Base-by-base conservation (phyloP, 2,888 invertebrate genomes). In the Tetheella fluctuosa region DNA sequence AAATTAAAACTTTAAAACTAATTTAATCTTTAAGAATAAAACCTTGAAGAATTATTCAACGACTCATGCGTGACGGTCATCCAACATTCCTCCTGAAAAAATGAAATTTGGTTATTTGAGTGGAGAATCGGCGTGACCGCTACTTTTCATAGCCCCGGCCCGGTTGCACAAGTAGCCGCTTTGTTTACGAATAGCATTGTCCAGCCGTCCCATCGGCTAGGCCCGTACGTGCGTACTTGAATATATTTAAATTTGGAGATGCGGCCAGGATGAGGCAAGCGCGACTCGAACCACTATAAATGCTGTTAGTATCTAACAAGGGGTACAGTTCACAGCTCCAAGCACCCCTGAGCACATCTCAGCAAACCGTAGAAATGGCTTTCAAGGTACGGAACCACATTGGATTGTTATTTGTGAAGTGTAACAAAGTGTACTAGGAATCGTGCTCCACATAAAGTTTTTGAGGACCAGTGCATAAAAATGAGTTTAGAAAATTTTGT, bases 221-320 rank as follows among this genome's bases (percentile, higher is more conserved):
- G 74, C 80, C 79, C 64, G 89, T 91, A 93, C 92, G 92, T 92
- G 93, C 90, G 92, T 93, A 91, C 93, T 93, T 93, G 93, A 92
- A 88, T 88, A 91, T 92, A 92, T 93, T 93, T 86, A 93, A 93
- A 93, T 93, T 91, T 91, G 90, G 88, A 92, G 91, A 92, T 90
- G 90, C 88, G 84, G 81, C 86, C 86, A 84, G 92, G 90, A 90
- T 93, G 91, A 88, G 73, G 92, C 92, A 93, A 93, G 84, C 78
- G 80, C 64, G 68, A 75, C 77, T 75, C 71, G 67, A 62, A 76
- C 80, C 70, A 84, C 83, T 91, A 91, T 91, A 92, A 88, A 91
- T 89, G 81, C 84, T 68, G 86, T 80, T 82, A 82, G 85, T 72
- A 64, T 66, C 83, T 68, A 84, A 77, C 80, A 79, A 73, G 86